phyloP scores from a whole-genome alignment of 2,797 vertebrate genomes.

The Enteromius viviparus region DNA sequence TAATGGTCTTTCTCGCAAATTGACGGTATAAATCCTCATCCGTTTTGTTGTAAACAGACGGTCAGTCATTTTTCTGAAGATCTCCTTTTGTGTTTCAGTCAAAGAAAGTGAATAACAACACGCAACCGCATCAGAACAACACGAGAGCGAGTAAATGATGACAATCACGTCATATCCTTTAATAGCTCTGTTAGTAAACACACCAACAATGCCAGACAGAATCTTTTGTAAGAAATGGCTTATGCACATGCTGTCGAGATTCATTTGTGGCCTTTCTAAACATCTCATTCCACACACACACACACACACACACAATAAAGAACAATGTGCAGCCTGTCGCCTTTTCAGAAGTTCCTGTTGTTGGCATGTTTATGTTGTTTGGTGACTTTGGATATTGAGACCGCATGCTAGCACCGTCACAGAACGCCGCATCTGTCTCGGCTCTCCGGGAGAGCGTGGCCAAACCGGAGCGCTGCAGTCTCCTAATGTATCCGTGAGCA shows the following conservation, averaged over 20 bases:
- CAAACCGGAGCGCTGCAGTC: neutral
- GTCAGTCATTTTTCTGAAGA: neutral
- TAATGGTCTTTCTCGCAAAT: neutral
- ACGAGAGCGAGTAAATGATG: neutral
- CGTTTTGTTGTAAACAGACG: neutral
- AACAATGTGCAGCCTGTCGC: neutral
- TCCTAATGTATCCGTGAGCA: slow-evolving; percentile 30
- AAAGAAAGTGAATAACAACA: slow-evolving; percentile 5
- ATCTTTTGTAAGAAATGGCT: neutral
- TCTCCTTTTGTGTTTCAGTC: neutral
- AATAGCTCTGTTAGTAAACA: slow-evolving; percentile 9
- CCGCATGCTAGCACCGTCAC: slow-evolving; percentile 11
- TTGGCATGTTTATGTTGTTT: slow-evolving; percentile 25
- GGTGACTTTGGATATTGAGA: slow-evolving; percentile 22
- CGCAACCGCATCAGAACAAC: neutral
- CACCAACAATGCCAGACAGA: slow-evolving; percentile 1
- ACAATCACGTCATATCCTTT: neutral
- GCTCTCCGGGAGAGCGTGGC: slow-evolving; percentile 13
- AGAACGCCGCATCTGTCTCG: slow-evolving; percentile 28
- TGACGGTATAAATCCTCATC: neutral
- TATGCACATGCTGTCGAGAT: neutral
- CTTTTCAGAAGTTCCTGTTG: slow-evolving; percentile 1
- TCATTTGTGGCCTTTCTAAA: neutral
- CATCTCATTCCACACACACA: neutral
- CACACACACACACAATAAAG: too few relatives aligned